Evolutionary conservation across 2,888 invertebrate species (phyloP).

Genomic region (Synanthedon formicaeformis): DNA sequence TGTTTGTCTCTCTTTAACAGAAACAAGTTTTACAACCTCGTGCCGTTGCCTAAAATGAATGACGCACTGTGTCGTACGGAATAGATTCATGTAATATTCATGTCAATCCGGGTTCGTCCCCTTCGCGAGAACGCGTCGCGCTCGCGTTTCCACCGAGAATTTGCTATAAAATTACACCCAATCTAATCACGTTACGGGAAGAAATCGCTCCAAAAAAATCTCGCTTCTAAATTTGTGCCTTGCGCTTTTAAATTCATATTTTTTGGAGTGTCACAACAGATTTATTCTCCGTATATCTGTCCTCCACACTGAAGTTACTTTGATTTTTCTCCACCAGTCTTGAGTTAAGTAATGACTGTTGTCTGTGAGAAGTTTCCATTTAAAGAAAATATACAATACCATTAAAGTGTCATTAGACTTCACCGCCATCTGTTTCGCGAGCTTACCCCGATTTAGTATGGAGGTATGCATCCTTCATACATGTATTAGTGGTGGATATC

Average conservation of each 20-base stretch:
- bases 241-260: neutral
- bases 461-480: too few relatives aligned
- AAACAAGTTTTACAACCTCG: conserved; percentile 26
- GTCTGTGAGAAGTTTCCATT: neutral
- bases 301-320: neutral
- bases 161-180: conserved; percentile 53
- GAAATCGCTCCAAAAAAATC: conserved; percentile 21
- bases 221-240: conserved; percentile 5
- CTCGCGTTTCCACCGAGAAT: conserved; percentile 34
- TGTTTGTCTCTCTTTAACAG: conserved; percentile 15
- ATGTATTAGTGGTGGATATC: too few relatives aligned
- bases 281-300: too few relatives aligned
- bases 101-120: conserved; percentile 18
- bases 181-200: conserved; percentile 52
- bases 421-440: too few relatives aligned
- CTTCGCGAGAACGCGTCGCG: conserved; percentile 10
- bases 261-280: neutral
- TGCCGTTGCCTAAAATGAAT: conserved; percentile 35
- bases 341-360: neutral
- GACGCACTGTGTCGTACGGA: conserved; percentile 38
- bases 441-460: too few relatives aligned
- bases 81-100: conserved; percentile 63
- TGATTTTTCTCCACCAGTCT: conserved; percentile 1
- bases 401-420: too few relatives aligned
- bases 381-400: neutral